Conservation (phyloP, 64 coral and sea anemone genomes). For the Dendrophyllia cribrosa region DNA sequence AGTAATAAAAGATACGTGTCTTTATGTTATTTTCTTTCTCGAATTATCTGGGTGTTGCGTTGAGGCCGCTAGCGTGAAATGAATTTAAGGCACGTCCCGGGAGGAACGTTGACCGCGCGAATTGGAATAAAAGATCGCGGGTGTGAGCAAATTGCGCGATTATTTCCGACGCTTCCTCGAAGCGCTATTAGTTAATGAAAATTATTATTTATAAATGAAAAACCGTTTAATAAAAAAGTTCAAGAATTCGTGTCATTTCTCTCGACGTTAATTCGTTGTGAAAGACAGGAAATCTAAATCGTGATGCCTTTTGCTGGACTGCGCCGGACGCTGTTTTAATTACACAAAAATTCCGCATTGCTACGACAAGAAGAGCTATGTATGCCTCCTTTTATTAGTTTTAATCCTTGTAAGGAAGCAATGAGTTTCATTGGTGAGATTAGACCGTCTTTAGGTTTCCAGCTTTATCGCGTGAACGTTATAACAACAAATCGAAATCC, state of each 20-base stretch:
- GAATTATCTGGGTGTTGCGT: not conserved
- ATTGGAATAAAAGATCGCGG: not conserved
- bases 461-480: slow-evolving; percentile 7
- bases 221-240: not conserved
- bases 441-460: not conserved
- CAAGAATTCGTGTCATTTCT: not conserved
- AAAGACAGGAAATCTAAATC: not conserved
- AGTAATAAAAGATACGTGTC: slow-evolving; percentile 41
- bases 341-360: not conserved
- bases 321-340: not conserved
- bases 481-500: slow-evolving; percentile 27
- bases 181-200: slow-evolving; percentile 10
- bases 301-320: not conserved
- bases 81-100: slow-evolving; percentile 8
- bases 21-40: slow-evolving; percentile 15
- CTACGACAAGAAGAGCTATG: not conserved
- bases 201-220: not conserved
- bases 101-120: not conserved
- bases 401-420: slow-evolving; percentile 15
- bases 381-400: not conserved
- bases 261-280: not conserved
- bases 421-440: not conserved
- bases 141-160: not conserved
- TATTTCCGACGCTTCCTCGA: not conserved
- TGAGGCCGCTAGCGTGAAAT: not conserved